A percentile compares a stretch with the other conserved stretches of the same genome.
Evolutionary conservation across 1,140 invertebrate species (phyloP).

Genomic region (Cherax quadricarinatus): DNA sequence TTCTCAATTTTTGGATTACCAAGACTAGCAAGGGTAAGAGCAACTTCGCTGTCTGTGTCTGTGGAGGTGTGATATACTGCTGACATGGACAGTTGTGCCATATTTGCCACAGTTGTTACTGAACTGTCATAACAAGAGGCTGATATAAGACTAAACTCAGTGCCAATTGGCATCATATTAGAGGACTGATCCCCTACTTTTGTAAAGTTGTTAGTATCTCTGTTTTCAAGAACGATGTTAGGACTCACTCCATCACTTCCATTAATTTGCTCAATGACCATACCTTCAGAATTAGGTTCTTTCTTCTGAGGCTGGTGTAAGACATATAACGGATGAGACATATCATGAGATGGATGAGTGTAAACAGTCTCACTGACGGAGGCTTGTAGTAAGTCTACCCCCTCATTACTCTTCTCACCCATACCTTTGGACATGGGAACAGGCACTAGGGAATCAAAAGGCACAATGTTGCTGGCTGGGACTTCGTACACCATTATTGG

Average conservation of each 20-base stretch:
- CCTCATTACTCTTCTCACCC: constrained; percentile 32
- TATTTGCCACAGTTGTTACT: constrained; percentile 58
- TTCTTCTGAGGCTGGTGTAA: constrained; percentile 61
- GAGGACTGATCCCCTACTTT: constrained; percentile 36
- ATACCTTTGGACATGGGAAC: constrained; percentile 50
- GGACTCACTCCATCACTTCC: constrained; percentile 31
- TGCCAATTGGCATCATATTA: constrained; percentile 59
- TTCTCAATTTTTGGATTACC: constrained; percentile 71
- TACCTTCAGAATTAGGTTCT: constrained; percentile 25
- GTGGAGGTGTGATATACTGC: constrained; percentile 64
- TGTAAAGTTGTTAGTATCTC: constrained; percentile 38
- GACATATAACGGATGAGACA: constrained; percentile 52
- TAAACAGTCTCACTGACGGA: constrained; percentile 59
- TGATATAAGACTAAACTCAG: constrained; percentile 67
- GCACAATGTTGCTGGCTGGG: constrained; percentile 55
- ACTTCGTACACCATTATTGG: constrained; percentile 67
- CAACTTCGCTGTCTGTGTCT: constrained; percentile 73
- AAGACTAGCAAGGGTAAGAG: constrained; percentile 71
- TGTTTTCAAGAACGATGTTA: constrained; percentile 53
- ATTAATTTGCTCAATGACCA: constrained; percentile 62
- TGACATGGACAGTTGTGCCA: constrained; percentile 57
- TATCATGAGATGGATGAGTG: constrained; percentile 49
- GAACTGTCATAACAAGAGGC: constrained; percentile 61
- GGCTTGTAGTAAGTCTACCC: constrained; percentile 50
- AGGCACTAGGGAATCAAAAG: constrained; percentile 60